phyloP scores from a whole-genome alignment of 2,113 vertebrate species.

The Tragelaphus imberbis region DNA sequence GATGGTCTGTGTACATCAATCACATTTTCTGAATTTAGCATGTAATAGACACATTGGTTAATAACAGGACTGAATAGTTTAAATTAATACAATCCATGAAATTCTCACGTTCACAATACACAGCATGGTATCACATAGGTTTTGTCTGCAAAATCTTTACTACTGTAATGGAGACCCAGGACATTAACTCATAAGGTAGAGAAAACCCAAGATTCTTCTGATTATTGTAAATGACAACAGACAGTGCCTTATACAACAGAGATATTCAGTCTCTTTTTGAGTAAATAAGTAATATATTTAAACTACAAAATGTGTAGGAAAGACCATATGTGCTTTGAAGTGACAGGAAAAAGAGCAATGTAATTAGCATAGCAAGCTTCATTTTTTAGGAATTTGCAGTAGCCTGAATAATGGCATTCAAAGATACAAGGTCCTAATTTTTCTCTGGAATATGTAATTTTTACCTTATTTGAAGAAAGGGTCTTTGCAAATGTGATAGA shows the following conservation, averaged over 20 bases:
- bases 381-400: not conserved
- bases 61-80: not conserved
- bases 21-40: not conserved
- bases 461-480: not conserved
- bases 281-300: slow-evolving; percentile 21
- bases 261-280: not conserved
- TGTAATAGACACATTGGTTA: not conserved
- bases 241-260: not conserved
- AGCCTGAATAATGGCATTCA: not conserved
- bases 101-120: not conserved
- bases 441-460: not conserved
- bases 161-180: not conserved
- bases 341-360: not conserved
- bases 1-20: not conserved
- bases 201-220: not conserved
- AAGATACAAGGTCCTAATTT: not conserved
- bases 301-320: slow-evolving; percentile 1
- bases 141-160: not conserved
- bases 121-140: not conserved
- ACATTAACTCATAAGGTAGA: not conserved
- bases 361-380: not conserved
- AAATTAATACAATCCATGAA: not conserved
- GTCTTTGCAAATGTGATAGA: not conserved
- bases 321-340: slow-evolving; percentile 5
- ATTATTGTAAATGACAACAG: not conserved